Conservation (phyloP, 1,140 invertebrate genomes). For the Drosophila nasuta region DNA sequence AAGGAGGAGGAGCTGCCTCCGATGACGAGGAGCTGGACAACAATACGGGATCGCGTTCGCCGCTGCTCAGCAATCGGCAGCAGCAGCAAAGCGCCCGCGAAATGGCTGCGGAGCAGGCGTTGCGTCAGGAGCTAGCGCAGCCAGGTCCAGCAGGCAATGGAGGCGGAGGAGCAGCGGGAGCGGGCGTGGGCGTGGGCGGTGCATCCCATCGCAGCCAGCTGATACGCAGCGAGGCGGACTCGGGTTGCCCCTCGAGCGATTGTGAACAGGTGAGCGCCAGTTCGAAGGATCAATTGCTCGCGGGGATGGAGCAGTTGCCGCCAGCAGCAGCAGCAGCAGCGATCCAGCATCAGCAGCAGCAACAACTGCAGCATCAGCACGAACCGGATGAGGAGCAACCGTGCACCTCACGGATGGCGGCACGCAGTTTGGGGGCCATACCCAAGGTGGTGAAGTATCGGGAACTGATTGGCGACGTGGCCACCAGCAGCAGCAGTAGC, state of each 20-base stretch:
- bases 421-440: conserved; percentile 89
- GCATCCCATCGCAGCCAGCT: conserved; percentile 29
- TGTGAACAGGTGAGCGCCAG: conserved; percentile 87
- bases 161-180: conserved; percentile 14
- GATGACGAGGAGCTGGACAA: conserved; percentile 86
- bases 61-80: conserved; percentile 85
- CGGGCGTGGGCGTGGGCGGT: not conserved
- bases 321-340: not conserved
- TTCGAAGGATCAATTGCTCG: conserved; percentile 88
- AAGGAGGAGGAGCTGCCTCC: conserved; percentile 20
- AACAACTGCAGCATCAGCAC: conserved; percentile 1
- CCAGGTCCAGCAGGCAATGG: conserved; percentile 14
- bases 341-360: conserved; percentile 9
- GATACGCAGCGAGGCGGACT: conserved; percentile 78
- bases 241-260: conserved; percentile 80
- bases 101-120: conserved; percentile 62
- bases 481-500: conserved; percentile 44
- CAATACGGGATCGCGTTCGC: conserved; percentile 87
- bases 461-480: conserved; percentile 58
- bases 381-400: conserved; percentile 61
- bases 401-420: conserved; percentile 58
- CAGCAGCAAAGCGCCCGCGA: conserved; percentile 54
- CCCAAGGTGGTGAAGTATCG: conserved; percentile 86
- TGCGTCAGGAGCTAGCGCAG: conserved; percentile 64
- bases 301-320: conserved; percentile 84